Percentiles rank a stretch among this genome's conserved stretches.
Evolutionary conservation across 2,888 invertebrate species (phyloP).

Genomic region (Abrostola triplasia): DNA sequence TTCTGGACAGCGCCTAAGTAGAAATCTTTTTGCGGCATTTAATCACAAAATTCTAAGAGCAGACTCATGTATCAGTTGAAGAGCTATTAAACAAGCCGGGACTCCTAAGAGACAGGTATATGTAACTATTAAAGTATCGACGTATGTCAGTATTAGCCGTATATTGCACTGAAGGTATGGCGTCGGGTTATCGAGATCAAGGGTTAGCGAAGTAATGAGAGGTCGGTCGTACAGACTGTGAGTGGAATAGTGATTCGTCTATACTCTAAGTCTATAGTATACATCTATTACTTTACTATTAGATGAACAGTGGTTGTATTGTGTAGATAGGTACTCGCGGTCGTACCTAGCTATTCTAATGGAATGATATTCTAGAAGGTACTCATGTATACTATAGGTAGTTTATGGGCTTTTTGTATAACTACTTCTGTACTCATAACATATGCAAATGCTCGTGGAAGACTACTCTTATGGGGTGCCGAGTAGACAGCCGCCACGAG

Average conservation of each 20-base stretch:
- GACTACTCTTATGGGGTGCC: too few relatives aligned
- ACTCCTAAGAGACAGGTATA: neutral
- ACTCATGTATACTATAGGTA: too few relatives aligned
- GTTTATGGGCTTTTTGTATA: too few relatives aligned
- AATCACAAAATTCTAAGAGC: too few relatives aligned
- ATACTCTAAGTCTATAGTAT: conserved; percentile 33
- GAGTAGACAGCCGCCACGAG: too few relatives aligned
- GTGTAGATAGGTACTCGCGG: neutral
- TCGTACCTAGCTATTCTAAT: too few relatives aligned
- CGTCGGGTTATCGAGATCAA: conserved; percentile 43
- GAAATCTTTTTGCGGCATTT: too few relatives aligned
- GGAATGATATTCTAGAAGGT: too few relatives aligned
- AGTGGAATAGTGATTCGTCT: conserved; percentile 43
- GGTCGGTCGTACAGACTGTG: conserved; percentile 23
- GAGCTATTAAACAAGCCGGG: neutral
- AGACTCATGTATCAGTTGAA: too few relatives aligned
- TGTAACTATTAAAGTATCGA: conserved; percentile 1
- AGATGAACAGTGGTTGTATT: conserved; percentile 6
- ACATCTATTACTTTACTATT: conserved; percentile 18
- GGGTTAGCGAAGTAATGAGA: conserved; percentile 50
- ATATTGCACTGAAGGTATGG: conserved; percentile 35
- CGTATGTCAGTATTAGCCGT: conserved; percentile 27
- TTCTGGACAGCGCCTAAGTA: too few relatives aligned
- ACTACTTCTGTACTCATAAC: too few relatives aligned
- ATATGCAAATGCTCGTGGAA: too few relatives aligned